Conservation (phyloP, 2,797 vertebrate genomes). For the Babyrousa celebensis region DNA sequence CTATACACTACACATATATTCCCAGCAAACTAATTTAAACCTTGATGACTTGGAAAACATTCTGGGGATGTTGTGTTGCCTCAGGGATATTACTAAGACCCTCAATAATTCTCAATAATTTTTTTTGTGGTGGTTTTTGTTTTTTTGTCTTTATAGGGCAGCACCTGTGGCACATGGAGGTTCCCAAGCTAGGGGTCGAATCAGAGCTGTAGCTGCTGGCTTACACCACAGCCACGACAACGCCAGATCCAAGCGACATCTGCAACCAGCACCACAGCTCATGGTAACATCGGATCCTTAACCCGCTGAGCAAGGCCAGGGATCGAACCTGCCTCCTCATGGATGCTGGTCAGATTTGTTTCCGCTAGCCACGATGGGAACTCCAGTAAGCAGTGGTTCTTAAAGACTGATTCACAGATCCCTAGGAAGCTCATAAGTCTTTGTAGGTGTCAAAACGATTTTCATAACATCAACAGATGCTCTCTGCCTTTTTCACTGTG, state of each 20-base stretch:
- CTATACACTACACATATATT: background rate
- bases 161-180: too few relatives aligned
- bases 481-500: background rate
- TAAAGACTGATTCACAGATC: background rate
- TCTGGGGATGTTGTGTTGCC: background rate
- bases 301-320: too few relatives aligned
- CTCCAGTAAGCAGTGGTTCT: background rate
- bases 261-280: too few relatives aligned
- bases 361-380: too few relatives aligned
- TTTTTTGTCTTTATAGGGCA: too few relatives aligned
- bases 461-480: background rate
- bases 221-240: too few relatives aligned
- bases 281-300: too few relatives aligned
- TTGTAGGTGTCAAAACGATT: background rate
- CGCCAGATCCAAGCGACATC: too few relatives aligned
- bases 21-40: background rate
- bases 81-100: background rate
- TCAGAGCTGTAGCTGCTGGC: too few relatives aligned
- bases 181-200: too few relatives aligned
- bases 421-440: background rate
- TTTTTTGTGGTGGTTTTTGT: background rate
- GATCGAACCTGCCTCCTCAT: too few relatives aligned
- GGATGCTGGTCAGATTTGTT: too few relatives aligned
- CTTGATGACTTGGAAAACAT: background rate
- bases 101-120: background rate